These are phyloP conservation scores for Pampusana beccarii DNA, from an alignment of 2,113 vertebrate genomes.

Conservation along the genomic window DNA sequence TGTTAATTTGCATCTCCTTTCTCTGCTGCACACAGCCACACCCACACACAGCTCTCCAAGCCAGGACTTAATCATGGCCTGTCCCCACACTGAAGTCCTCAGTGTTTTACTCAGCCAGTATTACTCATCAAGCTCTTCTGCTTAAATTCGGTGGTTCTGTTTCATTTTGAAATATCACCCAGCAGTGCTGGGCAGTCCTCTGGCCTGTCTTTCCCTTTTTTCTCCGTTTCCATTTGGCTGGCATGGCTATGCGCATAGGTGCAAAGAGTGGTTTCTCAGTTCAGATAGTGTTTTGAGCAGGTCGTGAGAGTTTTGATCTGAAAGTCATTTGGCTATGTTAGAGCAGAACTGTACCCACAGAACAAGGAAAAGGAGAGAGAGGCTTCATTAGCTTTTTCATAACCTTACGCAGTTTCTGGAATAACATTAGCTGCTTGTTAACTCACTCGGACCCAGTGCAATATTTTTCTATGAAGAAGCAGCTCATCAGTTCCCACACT, in stretches of 20 bases:
- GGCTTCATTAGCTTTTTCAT: background rate
- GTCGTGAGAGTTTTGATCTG: background rate
- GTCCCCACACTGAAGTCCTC: background rate
- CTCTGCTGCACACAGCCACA: background rate
- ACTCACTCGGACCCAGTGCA: background rate
- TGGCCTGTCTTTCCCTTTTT: background rate
- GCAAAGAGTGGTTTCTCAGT: background rate
- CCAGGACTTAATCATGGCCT: background rate
- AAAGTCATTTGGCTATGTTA: background rate
- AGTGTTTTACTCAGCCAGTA: background rate
- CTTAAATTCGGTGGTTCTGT: background rate
- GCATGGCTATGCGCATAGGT: rapidly evolving
- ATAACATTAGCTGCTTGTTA: background rate
- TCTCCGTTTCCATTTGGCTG: background rate
- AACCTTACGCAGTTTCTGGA: background rate
- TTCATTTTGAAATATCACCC: background rate
- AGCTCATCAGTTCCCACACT: background rate
- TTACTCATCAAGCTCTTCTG: background rate
- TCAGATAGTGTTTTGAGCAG: background rate
- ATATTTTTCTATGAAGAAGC: background rate
- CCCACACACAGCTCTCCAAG: background rate
- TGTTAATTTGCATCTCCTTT: background rate
- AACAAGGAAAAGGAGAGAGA: background rate
- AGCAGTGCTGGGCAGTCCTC: background rate
- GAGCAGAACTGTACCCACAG: background rate